Base-by-base conservation (phyloP, 2,888 invertebrate species). In the Acronicta alni region DNA sequence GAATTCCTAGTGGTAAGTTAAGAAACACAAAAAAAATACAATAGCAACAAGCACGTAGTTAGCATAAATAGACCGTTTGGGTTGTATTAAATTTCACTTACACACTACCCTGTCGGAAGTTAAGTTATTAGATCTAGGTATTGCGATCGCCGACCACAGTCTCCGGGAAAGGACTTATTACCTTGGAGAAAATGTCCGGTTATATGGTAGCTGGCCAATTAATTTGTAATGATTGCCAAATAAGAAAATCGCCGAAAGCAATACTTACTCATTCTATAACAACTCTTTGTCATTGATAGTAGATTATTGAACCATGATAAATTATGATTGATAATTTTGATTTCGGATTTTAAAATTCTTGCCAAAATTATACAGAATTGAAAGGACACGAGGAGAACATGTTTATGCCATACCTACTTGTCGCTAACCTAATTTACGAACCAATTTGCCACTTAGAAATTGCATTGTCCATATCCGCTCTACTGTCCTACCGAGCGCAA, bases 131-230 rank as follows among this genome's bases (percentile, higher is more conserved):
- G 75, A 79, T 77, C 72, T 77, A 74, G 67, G 60, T 71, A 68
- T 75, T 81, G 67, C 76, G 74, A 77, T 69, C 62, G 66, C 70
- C 78, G 76, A 76, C 79, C 76, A 58, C 77, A 76, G 75, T 79
- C 79, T 82, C 83, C 86, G 82, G 85, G 85, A 88, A 86, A 84
- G 78, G 65, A 71, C 67, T 75, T 70, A 83, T 85, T 85, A 85
- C 71, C 75, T 75, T 77, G 75, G 75, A 79, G 80, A 84, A 85
- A 84, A 83, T 81, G 70, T 73, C 85, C 83, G 81, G 77, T 75
- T 64, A 55, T 61, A 62, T 48, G 51, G 72, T 10, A 23, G 30
- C 30, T 30, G 53, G 61, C 58, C 39, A 14, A 46, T 35, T 60
- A 60, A 67, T 53, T 60, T 45, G 39, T 41, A 48, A 30, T 39